Evolutionary conservation across 2,113 vertebrate species (phyloP), one percentile per base, ranked within the genome.

Genomic region (Semnornis frantzii): DNA sequence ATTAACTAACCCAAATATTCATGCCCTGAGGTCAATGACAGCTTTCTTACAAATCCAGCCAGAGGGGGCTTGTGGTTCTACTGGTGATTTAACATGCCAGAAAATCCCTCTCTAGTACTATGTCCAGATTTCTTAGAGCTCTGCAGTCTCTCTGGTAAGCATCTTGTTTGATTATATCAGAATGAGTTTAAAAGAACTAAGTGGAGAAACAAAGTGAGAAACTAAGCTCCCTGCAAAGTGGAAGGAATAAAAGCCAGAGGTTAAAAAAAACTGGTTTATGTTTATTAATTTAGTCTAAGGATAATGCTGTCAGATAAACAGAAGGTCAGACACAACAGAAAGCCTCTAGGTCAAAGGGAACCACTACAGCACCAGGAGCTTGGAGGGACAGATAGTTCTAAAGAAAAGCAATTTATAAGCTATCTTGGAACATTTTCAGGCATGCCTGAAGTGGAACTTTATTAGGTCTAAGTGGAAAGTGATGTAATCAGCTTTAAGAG

Each of bases 401-500:
- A 91, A 82, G 28, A 28, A 16, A 16, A 28, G 15, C 37, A 92
- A 39, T 12, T 66, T 77, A 8, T 6, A 85, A 83, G 2, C 19
- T 25, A 54, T 10, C 60, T 65, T 93, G 91, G 79, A 93, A 90
- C 11, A 50, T 27, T 85, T 81, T 86, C 87, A 95, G 85, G 50
- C 62, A 84, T 69, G 80, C 8, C 48, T 73, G 34, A 64, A 94
- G 74, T 1, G 15, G 59, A 46, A 78, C 76, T 81, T 83, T 59
- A 90, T 62, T 46, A 57, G 82, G 86, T 55, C 90, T 69, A 94
- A 96, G 90, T 72, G 65, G 64, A 85, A 89, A 85, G 57, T 50
- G 57, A 85, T 72, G 54, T 37, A 88, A 94, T 54, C 73, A 73
- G 66, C 57, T 92, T 77, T n/a, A 64, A 20, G 27, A 42, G 20